Percentiles rank a stretch among this genome's conserved stretches.
Evolutionary conservation across 2,797 vertebrate genomes (phyloP).

Genomic region (Phylloscopus collybita): DNA sequence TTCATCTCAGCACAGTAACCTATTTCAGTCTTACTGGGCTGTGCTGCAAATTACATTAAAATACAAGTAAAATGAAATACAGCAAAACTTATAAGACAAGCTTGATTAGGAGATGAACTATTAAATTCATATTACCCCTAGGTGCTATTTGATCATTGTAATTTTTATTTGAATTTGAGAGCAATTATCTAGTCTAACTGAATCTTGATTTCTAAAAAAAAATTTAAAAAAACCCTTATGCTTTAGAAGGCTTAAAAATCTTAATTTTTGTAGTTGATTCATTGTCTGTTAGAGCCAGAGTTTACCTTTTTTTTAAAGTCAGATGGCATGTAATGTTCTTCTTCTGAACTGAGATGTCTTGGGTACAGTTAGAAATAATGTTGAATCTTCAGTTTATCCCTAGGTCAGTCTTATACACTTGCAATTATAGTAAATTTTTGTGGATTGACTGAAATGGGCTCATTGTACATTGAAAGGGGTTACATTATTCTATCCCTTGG

Average conservation of each 20-base stretch:
- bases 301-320: background rate
- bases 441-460: background rate
- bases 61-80: background rate
- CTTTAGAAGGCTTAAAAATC: background rate
- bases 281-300: background rate
- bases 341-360: background rate
- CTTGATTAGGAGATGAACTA: background rate
- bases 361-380: background rate
- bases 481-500: background rate
- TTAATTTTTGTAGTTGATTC: background rate
- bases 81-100: background rate
- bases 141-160: background rate
- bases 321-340: background rate
- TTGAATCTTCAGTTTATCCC: background rate
- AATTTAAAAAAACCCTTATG: background rate
- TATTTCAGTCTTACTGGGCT: background rate
- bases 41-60: slow-evolving; percentile 5
- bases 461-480: background rate
- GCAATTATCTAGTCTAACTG: background rate
- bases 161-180: slow-evolving; percentile 1
- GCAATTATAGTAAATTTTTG: background rate
- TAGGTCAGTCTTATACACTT: background rate
- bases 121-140: background rate
- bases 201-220: background rate
- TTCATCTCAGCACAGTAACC: slow-evolving; percentile 46